phyloP scores from a whole-genome alignment of 1,140 invertebrate genomes.

The Heterodera schachtii region DNA sequence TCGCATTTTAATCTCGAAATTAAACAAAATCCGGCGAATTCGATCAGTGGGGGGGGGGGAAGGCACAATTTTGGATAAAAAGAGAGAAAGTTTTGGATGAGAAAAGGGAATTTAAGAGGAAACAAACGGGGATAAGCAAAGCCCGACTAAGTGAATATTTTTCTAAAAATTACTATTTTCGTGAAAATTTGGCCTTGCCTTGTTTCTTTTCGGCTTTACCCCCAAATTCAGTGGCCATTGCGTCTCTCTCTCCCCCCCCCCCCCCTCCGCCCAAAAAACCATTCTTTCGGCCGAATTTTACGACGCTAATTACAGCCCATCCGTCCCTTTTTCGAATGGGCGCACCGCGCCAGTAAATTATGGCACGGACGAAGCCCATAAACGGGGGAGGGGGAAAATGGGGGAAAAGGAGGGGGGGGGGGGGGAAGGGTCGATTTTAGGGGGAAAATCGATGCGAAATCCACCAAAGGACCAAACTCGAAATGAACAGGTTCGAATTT shows the following conservation, averaged over 20 bases:
- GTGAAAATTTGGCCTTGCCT: too few species aligned
- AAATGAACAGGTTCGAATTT: neutral
- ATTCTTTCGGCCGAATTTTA: conserved; percentile 2
- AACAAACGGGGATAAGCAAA: too few species aligned
- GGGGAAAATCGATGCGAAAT: neutral
- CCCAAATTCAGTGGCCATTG: neutral
- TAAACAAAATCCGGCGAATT: too few species aligned
- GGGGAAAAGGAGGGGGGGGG: neutral
- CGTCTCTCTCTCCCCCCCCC: neutral
- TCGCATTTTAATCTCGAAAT: too few species aligned
- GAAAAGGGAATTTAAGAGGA: too few species aligned
- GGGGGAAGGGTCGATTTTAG: neutral
- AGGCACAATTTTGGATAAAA: too few species aligned
- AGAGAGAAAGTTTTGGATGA: too few species aligned
- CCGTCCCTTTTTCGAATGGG: conserved; percentile 2
- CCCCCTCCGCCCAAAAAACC: neutral
- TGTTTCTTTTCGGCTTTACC: neutral
- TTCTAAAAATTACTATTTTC: too few species aligned
- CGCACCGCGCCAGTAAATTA: conserved; percentile 12
- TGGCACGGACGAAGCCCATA: conserved; percentile 4
- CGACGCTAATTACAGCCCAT: conserved; percentile 14
- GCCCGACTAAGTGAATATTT: too few species aligned
- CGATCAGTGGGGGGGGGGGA: too few species aligned
- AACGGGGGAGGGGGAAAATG: neutral
- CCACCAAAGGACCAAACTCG: neutral